Percentiles rank a stretch among this genome's conserved stretches.
These are phyloP conservation scores for Hirundo rustica DNA, from an alignment of 2,797 vertebrate genomes.

Conservation along the genomic window DNA sequence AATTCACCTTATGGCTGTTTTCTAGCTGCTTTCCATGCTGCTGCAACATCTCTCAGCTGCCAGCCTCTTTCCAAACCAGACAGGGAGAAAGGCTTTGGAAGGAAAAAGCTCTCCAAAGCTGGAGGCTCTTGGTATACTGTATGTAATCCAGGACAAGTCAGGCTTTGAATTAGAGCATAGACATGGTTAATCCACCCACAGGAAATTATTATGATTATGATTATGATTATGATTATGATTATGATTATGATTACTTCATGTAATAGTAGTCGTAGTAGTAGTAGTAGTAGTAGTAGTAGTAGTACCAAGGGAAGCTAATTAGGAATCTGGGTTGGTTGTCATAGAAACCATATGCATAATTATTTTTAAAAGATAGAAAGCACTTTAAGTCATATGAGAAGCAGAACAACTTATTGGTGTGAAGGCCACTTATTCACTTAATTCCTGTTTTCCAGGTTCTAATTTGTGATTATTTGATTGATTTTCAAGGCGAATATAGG, in stretches of 20 bases:
- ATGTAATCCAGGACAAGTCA: not conserved
- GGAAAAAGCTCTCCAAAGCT: not conserved
- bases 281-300: not conserved
- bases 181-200: not conserved
- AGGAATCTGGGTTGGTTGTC: slow-evolving; percentile 16
- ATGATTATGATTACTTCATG: too few species aligned
- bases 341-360: slow-evolving; percentile 7
- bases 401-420: not conserved
- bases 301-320: slow-evolving; percentile 15
- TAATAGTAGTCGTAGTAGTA: not conserved
- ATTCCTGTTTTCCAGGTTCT: not conserved
- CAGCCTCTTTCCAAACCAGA: not conserved
- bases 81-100: not conserved
- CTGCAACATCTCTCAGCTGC: not conserved
- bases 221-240: too few species aligned
- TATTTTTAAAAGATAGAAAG: not conserved
- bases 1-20: not conserved
- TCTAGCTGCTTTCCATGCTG: not conserved
- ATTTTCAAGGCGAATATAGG: not conserved
- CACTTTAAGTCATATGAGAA: not conserved
- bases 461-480: not conserved
- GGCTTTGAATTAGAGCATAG: slow-evolving; percentile 1
- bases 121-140: not conserved
- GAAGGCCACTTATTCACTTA: not conserved
- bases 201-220: slow-evolving; percentile 13